Evolutionary conservation across 2,797 vertebrate genomes (phyloP), one percentile per base, ranked within the genome.

Genomic region (Acropternis orthonyx): DNA sequence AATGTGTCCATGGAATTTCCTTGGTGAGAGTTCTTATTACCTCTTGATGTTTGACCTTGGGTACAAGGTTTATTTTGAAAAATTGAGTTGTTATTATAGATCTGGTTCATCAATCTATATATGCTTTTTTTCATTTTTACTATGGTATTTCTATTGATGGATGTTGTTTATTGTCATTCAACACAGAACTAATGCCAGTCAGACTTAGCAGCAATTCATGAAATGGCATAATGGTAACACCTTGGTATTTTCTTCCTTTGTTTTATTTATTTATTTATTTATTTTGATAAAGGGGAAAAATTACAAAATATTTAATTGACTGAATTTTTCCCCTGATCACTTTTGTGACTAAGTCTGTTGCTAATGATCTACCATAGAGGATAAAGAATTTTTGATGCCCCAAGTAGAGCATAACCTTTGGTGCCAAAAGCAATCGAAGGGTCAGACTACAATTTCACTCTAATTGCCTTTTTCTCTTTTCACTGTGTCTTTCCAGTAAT

Each of bases 391-490:
- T 85, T 73, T 72, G 72, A 62, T 78, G 66, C 91, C 66, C 85
- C 9, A 12, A 63, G 37, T n/a, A 51, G 49, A 74, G 37, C 83
- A 68, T 80, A 76, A 85, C 69, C 88, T 95, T 95, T 94, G 61
- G 48, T 92, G 79, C 74, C 79, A 92, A 94, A 80, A 91, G 82
- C 75, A 76, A 65, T 92, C 96, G 88, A 93, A 91, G 75, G 85
- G 97, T 98, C 97, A 97, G 71, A 94, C 83, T 96, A 95, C 92
- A 84, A 96, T 97, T 96, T 92, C 98, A 96, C 97, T 96, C 96
- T 98, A 98, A 98, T 98, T 97, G 96, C 92, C 96, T 96, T 94
- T 97, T 97, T 97, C 93, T 96, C 96, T 97, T 98, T 98, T 98
- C 97, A 96, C 97, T 95, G 92, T 96, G 93, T 81, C 92, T 97